phyloP scores from a whole-genome alignment of 2,113 vertebrate species.

The Cyprinodon variegatus region DNA sequence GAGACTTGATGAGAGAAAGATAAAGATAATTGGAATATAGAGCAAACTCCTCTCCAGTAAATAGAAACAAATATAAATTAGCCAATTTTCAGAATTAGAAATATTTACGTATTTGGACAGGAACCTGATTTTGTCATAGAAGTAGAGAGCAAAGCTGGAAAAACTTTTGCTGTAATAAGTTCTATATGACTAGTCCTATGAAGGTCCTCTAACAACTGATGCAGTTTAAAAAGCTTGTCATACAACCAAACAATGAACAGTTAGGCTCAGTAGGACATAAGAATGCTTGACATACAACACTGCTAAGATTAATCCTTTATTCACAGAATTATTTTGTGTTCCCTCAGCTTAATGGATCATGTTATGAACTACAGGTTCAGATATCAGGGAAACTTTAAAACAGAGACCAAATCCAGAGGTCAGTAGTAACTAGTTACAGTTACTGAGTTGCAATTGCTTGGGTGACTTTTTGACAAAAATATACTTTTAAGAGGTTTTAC shows the following conservation, averaged over 20 bases:
- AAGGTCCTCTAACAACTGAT: neutral
- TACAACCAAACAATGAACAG: neutral
- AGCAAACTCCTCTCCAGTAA: conserved; percentile 12
- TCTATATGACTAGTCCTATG: no score
- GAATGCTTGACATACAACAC: neutral
- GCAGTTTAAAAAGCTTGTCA: neutral
- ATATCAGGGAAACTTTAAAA: no score
- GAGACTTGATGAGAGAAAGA: conserved; percentile 4
- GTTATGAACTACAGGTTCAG: no score
- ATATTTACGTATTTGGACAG: neutral
- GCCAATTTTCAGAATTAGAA: neutral
- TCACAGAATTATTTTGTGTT: no score
- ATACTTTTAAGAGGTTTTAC: no score
- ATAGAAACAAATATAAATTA: conserved; percentile 9
- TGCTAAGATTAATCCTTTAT: no score
- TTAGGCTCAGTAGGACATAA: neutral
- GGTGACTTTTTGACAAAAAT: no score
- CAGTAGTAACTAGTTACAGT: no score
- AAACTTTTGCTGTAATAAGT: neutral
- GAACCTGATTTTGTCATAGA: neutral
- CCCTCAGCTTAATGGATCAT: no score
- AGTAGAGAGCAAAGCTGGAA: neutral
- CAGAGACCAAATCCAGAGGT: no score
- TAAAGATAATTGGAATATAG: neutral
- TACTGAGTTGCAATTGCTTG: no score